Evolutionary conservation across 2,113 vertebrate species (phyloP).

Genomic region (Phylloscopus whistleri): DNA sequence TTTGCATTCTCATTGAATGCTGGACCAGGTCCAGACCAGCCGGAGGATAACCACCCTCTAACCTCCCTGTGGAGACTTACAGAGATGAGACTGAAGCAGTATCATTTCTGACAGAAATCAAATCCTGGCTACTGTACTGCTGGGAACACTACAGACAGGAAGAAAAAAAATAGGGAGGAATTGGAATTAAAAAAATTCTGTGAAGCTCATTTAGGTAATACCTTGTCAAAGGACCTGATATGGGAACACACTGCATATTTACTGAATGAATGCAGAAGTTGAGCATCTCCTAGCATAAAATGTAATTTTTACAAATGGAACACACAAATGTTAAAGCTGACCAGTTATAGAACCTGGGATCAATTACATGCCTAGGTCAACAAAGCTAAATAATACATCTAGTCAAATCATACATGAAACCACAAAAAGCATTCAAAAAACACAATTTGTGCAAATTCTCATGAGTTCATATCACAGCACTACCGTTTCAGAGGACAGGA

Average conservation of each 20-base stretch:
- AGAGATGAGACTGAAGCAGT: slow-evolving; percentile 59
- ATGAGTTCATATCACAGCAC: not conserved
- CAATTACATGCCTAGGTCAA: not conserved
- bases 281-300: not conserved
- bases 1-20: slow-evolving; percentile 64
- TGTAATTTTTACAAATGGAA: not conserved
- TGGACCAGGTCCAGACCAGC: slow-evolving; percentile 58
- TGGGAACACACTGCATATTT: not conserved
- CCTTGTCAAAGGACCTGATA: not conserved
- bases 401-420: not conserved
- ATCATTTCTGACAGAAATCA: slow-evolving; percentile 71
- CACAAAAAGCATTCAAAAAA: not conserved
- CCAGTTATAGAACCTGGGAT: not conserved
- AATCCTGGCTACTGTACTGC: slow-evolving; percentile 59
- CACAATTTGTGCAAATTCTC: not conserved
- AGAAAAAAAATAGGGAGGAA: not conserved
- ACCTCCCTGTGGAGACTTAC: slow-evolving; percentile 46
- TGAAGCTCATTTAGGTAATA: slow-evolving; percentile 9
- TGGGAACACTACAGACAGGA: slow-evolving; percentile 52
- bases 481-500: not conserved
- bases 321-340: not conserved
- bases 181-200: slow-evolving; percentile 27
- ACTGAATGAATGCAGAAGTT: not conserved
- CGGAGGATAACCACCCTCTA: slow-evolving; percentile 53
- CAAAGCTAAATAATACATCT: not conserved